Percentiles rank a stretch among this genome's conserved stretches.
phyloP scores from a whole-genome alignment of 2,888 invertebrate species.

The Opisthograptis luteolata region DNA sequence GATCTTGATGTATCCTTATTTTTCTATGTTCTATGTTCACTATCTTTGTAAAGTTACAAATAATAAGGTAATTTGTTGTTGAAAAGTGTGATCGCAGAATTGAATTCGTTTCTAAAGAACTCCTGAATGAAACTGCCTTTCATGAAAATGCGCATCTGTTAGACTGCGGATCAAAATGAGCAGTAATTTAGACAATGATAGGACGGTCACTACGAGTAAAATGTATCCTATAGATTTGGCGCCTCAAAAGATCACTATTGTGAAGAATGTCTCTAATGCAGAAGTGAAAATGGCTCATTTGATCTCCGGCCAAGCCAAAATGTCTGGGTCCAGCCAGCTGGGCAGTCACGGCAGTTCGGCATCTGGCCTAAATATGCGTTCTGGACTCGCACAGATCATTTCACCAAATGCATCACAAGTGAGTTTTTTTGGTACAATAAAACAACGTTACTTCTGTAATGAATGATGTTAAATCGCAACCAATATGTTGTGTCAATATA shows the following conservation, averaged over 20 bases:
- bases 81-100: slow-evolving; percentile 1
- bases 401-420: slow-evolving; percentile 78
- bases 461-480: no score
- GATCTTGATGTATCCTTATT: no score
- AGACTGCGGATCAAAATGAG: slow-evolving; percentile 62
- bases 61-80: background rate
- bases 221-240: slow-evolving; percentile 83
- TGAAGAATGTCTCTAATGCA: slow-evolving; percentile 73
- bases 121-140: background rate
- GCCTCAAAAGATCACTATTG: slow-evolving; percentile 80
- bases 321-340: slow-evolving; percentile 65
- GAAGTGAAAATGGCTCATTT: slow-evolving; percentile 81
- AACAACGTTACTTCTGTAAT: background rate
- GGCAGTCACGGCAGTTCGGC: slow-evolving; percentile 67
- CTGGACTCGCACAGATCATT: slow-evolving; percentile 73
- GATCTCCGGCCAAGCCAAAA: slow-evolving; percentile 69
- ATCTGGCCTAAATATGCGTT: slow-evolving; percentile 73
- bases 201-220: slow-evolving; percentile 82
- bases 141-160: slow-evolving; percentile 18
- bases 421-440: slow-evolving; percentile 27
- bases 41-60: slow-evolving; percentile 26
- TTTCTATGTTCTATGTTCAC: no score
- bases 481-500: background rate
- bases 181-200: slow-evolving; percentile 81
- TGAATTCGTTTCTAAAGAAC: slow-evolving; percentile 9